Base-by-base conservation (phyloP, 2,113 vertebrate genomes). In the Lophura nycthemera region DNA sequence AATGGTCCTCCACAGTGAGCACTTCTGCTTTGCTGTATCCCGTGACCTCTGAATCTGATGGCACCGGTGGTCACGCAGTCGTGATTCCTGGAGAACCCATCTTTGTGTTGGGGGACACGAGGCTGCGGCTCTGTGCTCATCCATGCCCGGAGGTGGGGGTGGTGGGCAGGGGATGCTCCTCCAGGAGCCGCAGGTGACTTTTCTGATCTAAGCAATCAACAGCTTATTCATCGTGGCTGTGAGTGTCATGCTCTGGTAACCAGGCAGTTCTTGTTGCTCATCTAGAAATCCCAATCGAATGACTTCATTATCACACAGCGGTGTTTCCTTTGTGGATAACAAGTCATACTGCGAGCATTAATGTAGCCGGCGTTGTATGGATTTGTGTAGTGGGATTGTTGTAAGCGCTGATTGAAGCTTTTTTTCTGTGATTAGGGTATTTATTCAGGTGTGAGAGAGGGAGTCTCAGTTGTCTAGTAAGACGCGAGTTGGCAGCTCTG, bases 321-420 rank as follows among this genome's bases (percentile, higher is more conserved):
- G 94, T 22, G 86, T 93, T 95, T 83, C 94, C 89, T 90, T 93
- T 90, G 94, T 88, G 94, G 89, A 71, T 93, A 93, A 96, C 93
- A 60, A 95, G 89, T 92, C 91, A 42, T 20, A 71, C 77, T 8
- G 89, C 3, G 61, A 95, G 94, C 83, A n/a, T 50, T 86, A 77
- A 64, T 34, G 93, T 63, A 38, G 73, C 57, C 30, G 13, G 59
- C 24, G 4, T 45, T 20, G 32, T 34, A 40, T 60, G 91, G 89
- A 64, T 95, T 90, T 81, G 86, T 86, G 81, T 71, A 52, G 86
- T 43, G 80, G 96, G 91, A 86, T 78, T 67, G 70, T 81, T 86
- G 90, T 61, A 34, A 86, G 77, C 8, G 36, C 96, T 77, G 91
- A 94, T 66, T 93, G 94, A 91, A 86, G 91, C 86, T 86, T 59